These are phyloP conservation scores for Gymnorhina tibicen DNA, from an alignment of 2,113 vertebrate species.

Conservation along the genomic window DNA sequence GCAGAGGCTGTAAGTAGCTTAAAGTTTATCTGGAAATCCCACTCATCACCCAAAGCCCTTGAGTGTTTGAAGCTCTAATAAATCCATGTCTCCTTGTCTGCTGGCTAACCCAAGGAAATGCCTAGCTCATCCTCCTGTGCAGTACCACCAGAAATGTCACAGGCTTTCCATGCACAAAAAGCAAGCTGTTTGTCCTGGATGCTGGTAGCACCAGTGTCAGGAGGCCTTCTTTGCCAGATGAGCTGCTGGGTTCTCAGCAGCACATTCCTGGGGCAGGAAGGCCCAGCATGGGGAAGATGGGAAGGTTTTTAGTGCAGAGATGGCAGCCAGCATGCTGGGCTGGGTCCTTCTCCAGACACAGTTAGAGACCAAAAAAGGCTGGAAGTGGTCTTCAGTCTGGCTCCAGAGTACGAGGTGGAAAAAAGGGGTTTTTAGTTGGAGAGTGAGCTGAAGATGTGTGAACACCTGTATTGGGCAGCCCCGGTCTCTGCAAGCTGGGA, in stretches of 20 bases:
- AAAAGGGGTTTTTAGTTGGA: neutral
- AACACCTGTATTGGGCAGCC: neutral
- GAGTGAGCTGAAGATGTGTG: neutral
- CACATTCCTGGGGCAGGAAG: neutral
- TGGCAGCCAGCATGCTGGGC: neutral
- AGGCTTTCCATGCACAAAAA: neutral
- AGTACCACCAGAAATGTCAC: neutral
- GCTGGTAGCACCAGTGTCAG: neutral
- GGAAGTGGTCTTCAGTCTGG: neutral
- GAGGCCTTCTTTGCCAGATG: neutral
- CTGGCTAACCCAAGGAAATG: neutral
- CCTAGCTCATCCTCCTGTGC: neutral
- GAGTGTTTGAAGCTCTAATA: constrained; percentile 20
- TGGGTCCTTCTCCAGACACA: neutral
- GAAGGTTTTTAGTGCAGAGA: neutral
- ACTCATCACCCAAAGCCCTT: constrained; percentile 9
- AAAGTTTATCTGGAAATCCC: constrained; percentile 55
- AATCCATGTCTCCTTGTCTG: constrained; percentile 4
- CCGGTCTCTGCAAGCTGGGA: neutral
- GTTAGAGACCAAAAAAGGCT: neutral
- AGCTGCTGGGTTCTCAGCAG: neutral
- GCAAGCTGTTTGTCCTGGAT: neutral
- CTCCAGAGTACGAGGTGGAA: neutral
- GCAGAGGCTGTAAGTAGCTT: constrained; percentile 48
- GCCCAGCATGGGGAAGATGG: neutral